A percentile compares a stretch with the other conserved stretches of the same genome.
These are phyloP conservation scores for Ceyx erithaca DNA, from an alignment of 2,797 vertebrate species.

Conservation along the genomic window DNA sequence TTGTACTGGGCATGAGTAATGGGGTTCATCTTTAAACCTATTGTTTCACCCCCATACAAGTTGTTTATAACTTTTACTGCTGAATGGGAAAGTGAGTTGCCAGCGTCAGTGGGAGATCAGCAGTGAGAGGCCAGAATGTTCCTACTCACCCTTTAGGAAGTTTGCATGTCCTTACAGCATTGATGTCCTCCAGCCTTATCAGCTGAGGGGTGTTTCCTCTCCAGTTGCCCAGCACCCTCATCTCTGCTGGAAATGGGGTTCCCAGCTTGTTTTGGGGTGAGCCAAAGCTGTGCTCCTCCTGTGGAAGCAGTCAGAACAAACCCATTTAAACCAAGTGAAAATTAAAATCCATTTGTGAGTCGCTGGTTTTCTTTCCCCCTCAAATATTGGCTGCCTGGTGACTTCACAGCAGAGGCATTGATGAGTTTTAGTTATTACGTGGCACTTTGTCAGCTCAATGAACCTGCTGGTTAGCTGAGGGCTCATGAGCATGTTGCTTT, in stretches of 20 bases:
- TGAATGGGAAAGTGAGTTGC: neutral
- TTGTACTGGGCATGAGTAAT: rapidly evolving
- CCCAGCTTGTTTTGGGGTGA: rapidly evolving
- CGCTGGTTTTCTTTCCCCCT: rapidly evolving
- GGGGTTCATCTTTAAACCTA: neutral
- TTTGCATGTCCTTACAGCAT: rapidly evolving
- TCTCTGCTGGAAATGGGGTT: neutral
- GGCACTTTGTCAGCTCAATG: neutral
- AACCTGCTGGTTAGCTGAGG: rapidly evolving
- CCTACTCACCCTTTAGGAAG: rapidly evolving
- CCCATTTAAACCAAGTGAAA: neutral
- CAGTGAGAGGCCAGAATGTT: neutral
- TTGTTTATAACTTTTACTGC: neutral
- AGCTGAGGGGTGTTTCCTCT: rapidly evolving
- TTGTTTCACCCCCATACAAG: rapidly evolving
- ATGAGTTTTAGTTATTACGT: neutral
- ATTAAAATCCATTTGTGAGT: neutral
- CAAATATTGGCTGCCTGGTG: neutral
- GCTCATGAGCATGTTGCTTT: rapidly evolving
- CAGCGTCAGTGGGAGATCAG: neutral
- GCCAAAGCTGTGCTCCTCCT: neutral
- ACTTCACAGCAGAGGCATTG: neutral
- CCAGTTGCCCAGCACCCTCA: neutral
- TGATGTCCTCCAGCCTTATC: rapidly evolving
- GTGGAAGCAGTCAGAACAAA: neutral